Evolutionary conservation across 2,797 vertebrate species (phyloP), one percentile per base, ranked within the genome.

Genomic region (Periparus ater): DNA sequence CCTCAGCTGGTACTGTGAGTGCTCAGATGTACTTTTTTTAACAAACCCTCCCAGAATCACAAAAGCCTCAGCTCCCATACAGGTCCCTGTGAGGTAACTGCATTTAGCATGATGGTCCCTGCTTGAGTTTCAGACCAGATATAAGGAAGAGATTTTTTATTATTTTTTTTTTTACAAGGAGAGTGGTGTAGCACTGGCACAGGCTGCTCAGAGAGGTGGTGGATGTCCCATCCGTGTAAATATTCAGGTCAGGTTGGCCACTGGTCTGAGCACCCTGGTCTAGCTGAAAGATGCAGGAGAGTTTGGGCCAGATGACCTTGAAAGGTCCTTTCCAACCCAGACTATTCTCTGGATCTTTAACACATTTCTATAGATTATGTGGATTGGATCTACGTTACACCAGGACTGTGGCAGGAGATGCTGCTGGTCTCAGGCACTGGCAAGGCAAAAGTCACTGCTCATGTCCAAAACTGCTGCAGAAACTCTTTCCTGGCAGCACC

Each of bases 341-440:
- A 60, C 5, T 1, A 3, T 50, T 58, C n/a, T 29, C 17, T 68
- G 47, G n/a, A 21, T 45, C 44, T 42, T 1, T n/a, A 14, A 38
- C 1, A 34, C 13, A 67, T 18, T 29, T 27, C 22, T 26, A 50
- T 5, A 13, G 1, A 32, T 6, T 19, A 0, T 17, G 29, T 26
- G 18, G 15, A 30, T 14, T 14, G 22, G 11, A 19, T 34, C 32
- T 15, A 1, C 17, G 11, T 22, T 23, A 25, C 29, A 27, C 14
- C 18, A 7, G 34, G 29, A 51, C 55, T 17, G 1, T 2, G 19
- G 30, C 32, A 78, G 32, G 32, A 87, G 51, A 51, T 8, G 6
- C 8, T 62, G 62, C 16, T 1, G 0, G 7, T 32, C 18, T 78
- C 54, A 68, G 30, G 26, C 0, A 1, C 3, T 13, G 15, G 23